Percentiles rank a stretch among this genome's conserved stretches.
phyloP scores from a whole-genome alignment of 2,888 invertebrate genomes.

The Tipula vernalis region DNA sequence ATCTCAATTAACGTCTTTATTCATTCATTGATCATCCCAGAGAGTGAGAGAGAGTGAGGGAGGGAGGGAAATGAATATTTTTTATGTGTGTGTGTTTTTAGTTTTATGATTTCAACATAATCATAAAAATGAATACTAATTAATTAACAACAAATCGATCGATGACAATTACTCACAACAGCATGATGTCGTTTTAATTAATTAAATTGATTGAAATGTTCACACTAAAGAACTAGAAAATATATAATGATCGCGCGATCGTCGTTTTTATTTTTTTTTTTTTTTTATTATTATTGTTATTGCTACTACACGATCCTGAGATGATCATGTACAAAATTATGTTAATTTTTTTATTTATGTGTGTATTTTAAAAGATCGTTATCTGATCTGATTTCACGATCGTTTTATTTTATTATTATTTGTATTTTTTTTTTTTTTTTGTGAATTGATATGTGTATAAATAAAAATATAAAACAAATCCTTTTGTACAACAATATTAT shows the following conservation, averaged over 20 bases:
- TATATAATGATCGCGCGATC: constrained; percentile 6
- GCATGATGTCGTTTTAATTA: constrained; percentile 4
- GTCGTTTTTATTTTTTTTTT: neutral
- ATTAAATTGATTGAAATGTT: constrained; percentile 8
- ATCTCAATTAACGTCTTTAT: neutral
- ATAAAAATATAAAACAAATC: neutral
- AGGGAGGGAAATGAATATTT: neutral
- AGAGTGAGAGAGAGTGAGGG: too few relatives aligned
- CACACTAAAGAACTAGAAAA: neutral
- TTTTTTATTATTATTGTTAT: neutral
- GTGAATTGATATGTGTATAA: neutral
- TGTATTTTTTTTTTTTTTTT: neutral
- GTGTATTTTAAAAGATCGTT: neutral
- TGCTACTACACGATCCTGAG: neutral
- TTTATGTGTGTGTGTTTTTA: neutral
- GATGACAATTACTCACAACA: constrained; percentile 6
- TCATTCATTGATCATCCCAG: neutral
- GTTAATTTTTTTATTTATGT: neutral
- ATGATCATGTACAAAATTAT: neutral
- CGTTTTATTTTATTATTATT: neutral
- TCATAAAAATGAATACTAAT: constrained; percentile 6
- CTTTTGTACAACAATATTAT: neutral
- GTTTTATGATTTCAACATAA: neutral
- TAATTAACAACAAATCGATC: constrained; percentile 6
- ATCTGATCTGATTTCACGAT: constrained; percentile 4